phyloP scores from a whole-genome alignment of 2,113 vertebrate genomes.

The Morone chrysops region DNA sequence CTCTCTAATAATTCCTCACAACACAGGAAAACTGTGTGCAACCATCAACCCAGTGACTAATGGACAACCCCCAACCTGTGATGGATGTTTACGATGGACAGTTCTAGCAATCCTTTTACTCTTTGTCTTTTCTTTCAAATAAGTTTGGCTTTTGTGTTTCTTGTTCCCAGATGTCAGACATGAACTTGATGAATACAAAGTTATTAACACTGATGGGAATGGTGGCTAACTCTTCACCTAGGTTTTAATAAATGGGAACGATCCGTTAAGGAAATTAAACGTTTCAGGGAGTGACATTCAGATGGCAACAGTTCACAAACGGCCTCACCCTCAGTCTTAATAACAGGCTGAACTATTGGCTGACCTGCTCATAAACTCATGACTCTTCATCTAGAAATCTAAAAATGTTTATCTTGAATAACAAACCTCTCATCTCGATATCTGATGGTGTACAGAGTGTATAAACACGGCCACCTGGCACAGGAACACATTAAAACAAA shows the following conservation, averaged over 20 bases:
- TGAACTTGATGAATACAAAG: neutral
- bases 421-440: constrained; percentile 20
- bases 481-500: constrained; percentile 29
- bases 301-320: neutral
- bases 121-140: no score
- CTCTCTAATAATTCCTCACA: no score
- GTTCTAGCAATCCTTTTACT: neutral
- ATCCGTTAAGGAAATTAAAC: neutral
- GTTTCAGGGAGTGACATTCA: neutral
- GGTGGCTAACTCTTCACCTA: neutral
- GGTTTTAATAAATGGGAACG: neutral
- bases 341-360: neutral
- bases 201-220: neutral
- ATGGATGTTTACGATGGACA: neutral
- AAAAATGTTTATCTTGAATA: constrained; percentile 3
- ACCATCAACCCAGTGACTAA: neutral
- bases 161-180: neutral
- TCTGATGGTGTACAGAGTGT: neutral
- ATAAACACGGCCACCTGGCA: constrained; percentile 27
- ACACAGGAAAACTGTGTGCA: neutral
- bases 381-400: neutral
- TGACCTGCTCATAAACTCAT: neutral
- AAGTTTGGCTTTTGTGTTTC: neutral
- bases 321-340: neutral
- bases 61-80: neutral